A percentile compares a stretch with the other conserved stretches of the same genome.
These are phyloP conservation scores for Sesamia nonagrioides DNA, from an alignment of 1,140 invertebrate species.

Conservation along the genomic window DNA sequence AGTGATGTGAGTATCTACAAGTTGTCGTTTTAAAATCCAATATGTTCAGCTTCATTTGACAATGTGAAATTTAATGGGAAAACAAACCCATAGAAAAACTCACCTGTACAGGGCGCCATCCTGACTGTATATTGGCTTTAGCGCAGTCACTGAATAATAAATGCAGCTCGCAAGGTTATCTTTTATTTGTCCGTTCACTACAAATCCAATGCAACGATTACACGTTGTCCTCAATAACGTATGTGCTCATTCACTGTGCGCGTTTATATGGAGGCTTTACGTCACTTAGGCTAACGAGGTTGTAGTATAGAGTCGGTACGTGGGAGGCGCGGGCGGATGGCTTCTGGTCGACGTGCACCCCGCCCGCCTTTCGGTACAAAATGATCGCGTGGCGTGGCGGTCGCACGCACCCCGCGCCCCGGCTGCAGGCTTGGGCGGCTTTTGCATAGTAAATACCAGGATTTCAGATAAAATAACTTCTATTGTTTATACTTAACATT, in stretches of 20 bases:
- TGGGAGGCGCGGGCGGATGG: constrained; percentile 57
- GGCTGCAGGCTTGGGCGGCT: constrained; percentile 59
- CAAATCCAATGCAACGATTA: constrained; percentile 59
- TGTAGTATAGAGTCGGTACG: constrained; percentile 67
- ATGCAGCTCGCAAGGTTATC: constrained; percentile 83
- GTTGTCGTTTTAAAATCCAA: neutral
- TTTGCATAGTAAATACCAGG: constrained; percentile 58
- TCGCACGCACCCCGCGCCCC: constrained; percentile 66
- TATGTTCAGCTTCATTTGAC: constrained; percentile 39
- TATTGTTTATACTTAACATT: constrained; percentile 37
- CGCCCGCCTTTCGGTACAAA: constrained; percentile 71
- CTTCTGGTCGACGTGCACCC: constrained; percentile 69
- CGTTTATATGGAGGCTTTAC: constrained; percentile 70
- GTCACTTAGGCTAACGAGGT: constrained; percentile 80
- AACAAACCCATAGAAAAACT: constrained; percentile 57
- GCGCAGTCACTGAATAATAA: constrained; percentile 85
- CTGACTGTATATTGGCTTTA: constrained; percentile 71
- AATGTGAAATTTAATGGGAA: neutral
- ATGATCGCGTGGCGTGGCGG: constrained; percentile 78
- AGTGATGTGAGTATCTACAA: neutral
- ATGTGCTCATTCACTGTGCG: constrained; percentile 59
- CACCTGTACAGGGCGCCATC: constrained; percentile 85
- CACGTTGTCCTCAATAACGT: constrained; percentile 57
- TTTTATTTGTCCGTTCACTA: constrained; percentile 62
- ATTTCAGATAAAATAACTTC: constrained; percentile 55